Base-by-base conservation (phyloP, 2,888 invertebrate genomes). In the Pseudanteris insignis region DNA sequence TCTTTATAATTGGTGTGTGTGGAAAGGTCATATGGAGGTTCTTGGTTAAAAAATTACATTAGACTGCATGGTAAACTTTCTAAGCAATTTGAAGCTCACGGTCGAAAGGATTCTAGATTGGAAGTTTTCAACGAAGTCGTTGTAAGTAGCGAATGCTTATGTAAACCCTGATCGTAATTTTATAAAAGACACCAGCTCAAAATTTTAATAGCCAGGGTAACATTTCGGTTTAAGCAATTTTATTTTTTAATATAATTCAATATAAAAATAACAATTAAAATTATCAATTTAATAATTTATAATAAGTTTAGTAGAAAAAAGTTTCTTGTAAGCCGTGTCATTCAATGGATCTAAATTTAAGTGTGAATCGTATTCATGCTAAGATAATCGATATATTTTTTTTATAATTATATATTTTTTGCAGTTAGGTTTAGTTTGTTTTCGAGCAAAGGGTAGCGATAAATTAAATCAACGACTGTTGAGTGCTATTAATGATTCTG, bases 401-500 rank as follows among this genome's bases (percentile, higher is more conserved):
- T n/a, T 21, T 5, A 21, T 21, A 3, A 5, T 21, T 5, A 5
- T 21, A 5, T 21, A 21, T 7, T 12, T 14, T 24, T 63, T 80
- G 40, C 77, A 92, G 94, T 83, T 95, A 80, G 96, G 95, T 0
- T 81, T 96, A 55, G 95, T 96, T 0, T 96, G 95, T 77, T 96
- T 96, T 78, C 89, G 95, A 0, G 84, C 95, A 9, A 88, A 89
- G 75, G 93, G 92, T 47, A 80, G 83, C 2, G 88, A 89, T 70
- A 89, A 90, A 70, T 75, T 94, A 40, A 97, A 97, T 78, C 94
- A 96, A 81, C 94, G 93, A 78, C 83, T 98, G 26, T 81, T 98
- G 69, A 93, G 94, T 57, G 87, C 88, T 65, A 94, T 98, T 69
- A 98, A 98, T 76, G 96, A 92, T 57, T 95, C 96, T 2, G 97